phyloP scores from a whole-genome alignment of 2,797 vertebrate genomes.

The Odontamblyopus rebecca region DNA sequence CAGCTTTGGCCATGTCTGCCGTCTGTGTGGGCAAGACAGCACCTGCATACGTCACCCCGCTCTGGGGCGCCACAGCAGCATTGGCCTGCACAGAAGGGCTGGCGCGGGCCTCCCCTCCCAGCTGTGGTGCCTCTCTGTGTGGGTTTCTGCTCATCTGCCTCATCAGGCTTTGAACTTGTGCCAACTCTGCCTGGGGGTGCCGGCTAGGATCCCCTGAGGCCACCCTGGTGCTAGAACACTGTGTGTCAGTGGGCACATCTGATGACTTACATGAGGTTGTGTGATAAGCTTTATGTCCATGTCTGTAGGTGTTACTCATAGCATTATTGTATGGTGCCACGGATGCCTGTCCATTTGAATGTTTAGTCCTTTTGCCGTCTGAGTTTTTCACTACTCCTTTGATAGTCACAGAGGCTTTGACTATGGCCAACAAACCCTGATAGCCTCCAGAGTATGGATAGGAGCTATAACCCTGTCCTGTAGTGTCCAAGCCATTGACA shows the following conservation, averaged over 20 bases:
- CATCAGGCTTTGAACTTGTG: conserved; percentile 90
- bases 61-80: conserved; percentile 75
- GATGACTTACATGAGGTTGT: conserved; percentile 81
- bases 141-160: conserved; percentile 93
- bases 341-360: conserved; percentile 84
- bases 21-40: conserved; percentile 84
- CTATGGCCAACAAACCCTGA: conserved; percentile 89
- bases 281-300: conserved; percentile 81
- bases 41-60: conserved; percentile 72
- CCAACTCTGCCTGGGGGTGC: conserved; percentile 85
- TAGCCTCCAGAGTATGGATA: conserved; percentile 80
- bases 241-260: conserved; percentile 75
- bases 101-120: conserved; percentile 80
- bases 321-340: conserved; percentile 86
- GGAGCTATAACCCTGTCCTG: conserved; percentile 84
- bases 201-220: conserved; percentile 81
- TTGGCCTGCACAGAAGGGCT: conserved; percentile 88
- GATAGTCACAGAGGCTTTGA: conserved; percentile 77
- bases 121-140: conserved; percentile 83
- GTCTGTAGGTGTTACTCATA: conserved; percentile 84
- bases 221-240: conserved; percentile 81
- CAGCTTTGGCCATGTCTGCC: conserved; percentile 82
- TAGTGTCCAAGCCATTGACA: conserved; percentile 94
- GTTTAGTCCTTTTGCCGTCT: conserved; percentile 93
- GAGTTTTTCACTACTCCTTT: conserved; percentile 87